Conservation (phyloP, 2,888 invertebrate genomes). For the Pandemis corylana region DNA sequence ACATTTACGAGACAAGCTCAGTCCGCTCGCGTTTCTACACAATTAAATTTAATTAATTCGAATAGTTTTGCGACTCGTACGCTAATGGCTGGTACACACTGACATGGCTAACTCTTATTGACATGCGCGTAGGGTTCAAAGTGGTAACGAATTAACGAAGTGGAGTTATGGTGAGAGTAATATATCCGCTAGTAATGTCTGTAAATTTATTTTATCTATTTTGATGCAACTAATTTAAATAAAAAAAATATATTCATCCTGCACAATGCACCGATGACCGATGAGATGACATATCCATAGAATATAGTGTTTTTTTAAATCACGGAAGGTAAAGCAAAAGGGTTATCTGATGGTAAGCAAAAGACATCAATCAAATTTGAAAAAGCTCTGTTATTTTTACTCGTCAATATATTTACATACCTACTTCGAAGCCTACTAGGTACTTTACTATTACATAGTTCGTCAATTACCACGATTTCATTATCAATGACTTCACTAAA, state of each 20-base stretch:
- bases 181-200: constrained; percentile 1
- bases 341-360: no score
- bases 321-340: no score
- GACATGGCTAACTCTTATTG: constrained; percentile 45
- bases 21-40: constrained; percentile 70
- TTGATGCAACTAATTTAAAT: neutral
- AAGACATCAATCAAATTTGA: no score
- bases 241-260: no score
- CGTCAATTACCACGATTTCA: neutral
- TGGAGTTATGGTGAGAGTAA: neutral
- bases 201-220: constrained; percentile 4
- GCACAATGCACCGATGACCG: no score
- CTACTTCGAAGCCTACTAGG: no score
- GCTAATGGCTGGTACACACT: constrained; percentile 76
- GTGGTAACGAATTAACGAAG: constrained; percentile 47
- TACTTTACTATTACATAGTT: neutral
- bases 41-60: constrained; percentile 83
- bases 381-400: no score
- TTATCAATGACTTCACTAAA: neutral
- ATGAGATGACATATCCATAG: no score
- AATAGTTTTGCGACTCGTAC: constrained; percentile 78
- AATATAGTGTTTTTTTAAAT: no score
- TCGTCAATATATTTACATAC: no score
- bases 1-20: constrained; percentile 60
- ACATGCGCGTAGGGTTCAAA: constrained; percentile 71